Evolutionary conservation across 37 sponge, comb jelly and placozoan genomes (phyloP), one percentile per base, ranked within the genome.

Genomic region (Theonella swinhoei): DNA sequence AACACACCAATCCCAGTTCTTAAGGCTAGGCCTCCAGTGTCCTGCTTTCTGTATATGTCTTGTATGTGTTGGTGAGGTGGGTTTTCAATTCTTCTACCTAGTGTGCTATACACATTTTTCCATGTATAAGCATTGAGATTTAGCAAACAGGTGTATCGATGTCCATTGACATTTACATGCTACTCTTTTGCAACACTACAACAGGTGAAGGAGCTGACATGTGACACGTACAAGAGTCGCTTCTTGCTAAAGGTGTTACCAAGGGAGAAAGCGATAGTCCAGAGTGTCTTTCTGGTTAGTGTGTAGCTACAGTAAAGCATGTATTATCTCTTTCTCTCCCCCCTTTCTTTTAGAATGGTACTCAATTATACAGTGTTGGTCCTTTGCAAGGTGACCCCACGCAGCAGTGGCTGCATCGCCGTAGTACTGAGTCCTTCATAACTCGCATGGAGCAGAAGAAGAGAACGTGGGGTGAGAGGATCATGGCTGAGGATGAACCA

Each of bases 211-310:
- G 87, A 86, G 35, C 42, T 68, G 33, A 64, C 74, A 25, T 76
- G 82, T 72, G 91, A 91, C 22, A 71, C 40, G 43, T 86, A 63
- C 66, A 86, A 82, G 75, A 74, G 76, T 0, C 38, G 66, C 29
- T 91, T 64, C 58, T 82, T 82, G 43, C 75, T 91, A 75, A 91
- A 86, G 80, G 86, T 83, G 59, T 60, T 91, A 11, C 68, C 87
- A 8, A 42, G 87, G 32, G 91, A 86, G 17, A 91, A 91, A 69
- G 75, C 70, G 26, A 60, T 91, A 41, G 73, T 91, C 25, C 69
- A 47, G 9, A 70, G 76, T 28, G 43, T 90, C 17, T 70, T 71
- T 32, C 42, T 90, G 70, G 91, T 90, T 20, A 80, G 68, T 65
- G 28, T 32, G 47, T n/a, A 29, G 39, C 32, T 68, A 4, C 26